Conservation (phyloP, 2,888 invertebrate species). For the Aphodius granarius region DNA sequence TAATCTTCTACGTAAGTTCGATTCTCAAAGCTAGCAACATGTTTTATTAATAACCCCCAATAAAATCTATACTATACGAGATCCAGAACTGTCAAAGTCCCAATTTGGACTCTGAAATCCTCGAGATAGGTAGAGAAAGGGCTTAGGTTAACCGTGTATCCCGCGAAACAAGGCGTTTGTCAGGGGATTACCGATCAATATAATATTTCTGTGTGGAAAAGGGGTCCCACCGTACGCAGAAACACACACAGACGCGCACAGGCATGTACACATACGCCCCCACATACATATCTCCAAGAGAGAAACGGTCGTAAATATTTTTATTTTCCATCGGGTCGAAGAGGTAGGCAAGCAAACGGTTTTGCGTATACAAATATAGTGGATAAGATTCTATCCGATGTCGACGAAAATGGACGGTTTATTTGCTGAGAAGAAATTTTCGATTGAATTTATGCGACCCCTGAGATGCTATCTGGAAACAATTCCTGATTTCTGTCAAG, state of each 20-base stretch:
- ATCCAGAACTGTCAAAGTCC: background rate
- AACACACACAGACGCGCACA: background rate
- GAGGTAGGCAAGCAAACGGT: conserved; percentile 1
- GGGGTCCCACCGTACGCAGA: background rate
- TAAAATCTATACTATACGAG: background rate
- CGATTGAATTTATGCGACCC: background rate
- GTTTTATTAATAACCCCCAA: background rate
- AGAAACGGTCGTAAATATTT: conserved; percentile 6
- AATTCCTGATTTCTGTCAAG: background rate
- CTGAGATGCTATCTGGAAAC: background rate
- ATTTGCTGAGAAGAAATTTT: background rate
- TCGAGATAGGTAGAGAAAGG: background rate
- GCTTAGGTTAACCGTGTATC: background rate
- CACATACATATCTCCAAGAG: background rate
- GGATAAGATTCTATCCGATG: background rate
- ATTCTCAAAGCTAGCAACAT: no score
- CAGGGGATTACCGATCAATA: conserved; percentile 27
- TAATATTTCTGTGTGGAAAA: conserved; percentile 18
- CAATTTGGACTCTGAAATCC: background rate
- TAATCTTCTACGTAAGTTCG: no score
- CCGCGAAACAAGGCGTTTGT: conserved; percentile 18
- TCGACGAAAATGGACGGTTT: background rate
- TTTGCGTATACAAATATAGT: conserved; percentile 2
- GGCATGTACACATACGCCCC: background rate
- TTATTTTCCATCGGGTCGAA: conserved; percentile 1